Evolutionary conservation across 2,113 vertebrate genomes (phyloP).

Genomic region (Geococcyx californianus): DNA sequence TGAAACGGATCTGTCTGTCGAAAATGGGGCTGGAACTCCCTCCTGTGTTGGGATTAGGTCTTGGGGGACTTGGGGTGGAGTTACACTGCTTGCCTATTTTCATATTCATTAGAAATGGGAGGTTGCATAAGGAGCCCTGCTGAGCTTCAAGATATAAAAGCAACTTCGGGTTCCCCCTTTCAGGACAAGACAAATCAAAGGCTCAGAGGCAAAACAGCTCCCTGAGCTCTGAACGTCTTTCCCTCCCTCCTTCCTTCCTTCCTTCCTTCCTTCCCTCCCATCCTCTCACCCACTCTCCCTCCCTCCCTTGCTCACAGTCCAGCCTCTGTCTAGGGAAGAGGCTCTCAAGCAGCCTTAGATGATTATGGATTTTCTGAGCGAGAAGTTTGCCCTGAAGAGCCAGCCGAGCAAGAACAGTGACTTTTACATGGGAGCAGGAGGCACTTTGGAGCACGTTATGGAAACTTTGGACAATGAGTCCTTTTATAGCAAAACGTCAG

Average conservation of each 20-base stretch:
- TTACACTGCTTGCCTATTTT: constrained; percentile 75
- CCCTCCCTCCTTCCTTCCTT: constrained; percentile 39
- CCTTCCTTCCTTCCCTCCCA: constrained; percentile 50
- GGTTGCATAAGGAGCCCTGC: constrained; percentile 76
- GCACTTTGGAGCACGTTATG: constrained; percentile 91
- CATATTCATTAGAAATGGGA: constrained; percentile 85
- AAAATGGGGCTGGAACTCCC: constrained; percentile 71
- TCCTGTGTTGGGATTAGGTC: constrained; percentile 67
- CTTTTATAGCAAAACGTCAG: constrained; percentile 90
- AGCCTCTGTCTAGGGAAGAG: constrained; percentile 63
- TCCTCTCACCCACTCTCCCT: not conserved
- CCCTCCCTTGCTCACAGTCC: constrained; percentile 23
- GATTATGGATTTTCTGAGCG: constrained; percentile 97
- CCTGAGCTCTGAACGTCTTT: constrained; percentile 18
- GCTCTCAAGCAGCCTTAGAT: constrained; percentile 54
- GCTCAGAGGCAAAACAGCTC: constrained; percentile 63
- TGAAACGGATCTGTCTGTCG: constrained; percentile 51
- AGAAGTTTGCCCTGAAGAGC: constrained; percentile 93
- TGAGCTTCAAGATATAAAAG: constrained; percentile 89
- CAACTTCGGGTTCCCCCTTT: constrained; percentile 74
- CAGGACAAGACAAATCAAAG: constrained; percentile 82
- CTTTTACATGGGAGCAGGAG: constrained; percentile 90
- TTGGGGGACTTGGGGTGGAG: constrained; percentile 83
- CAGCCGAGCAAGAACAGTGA: constrained; percentile 87
- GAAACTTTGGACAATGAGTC: constrained; percentile 91